A percentile compares a stretch with the other conserved stretches of the same genome.
phyloP scores from a whole-genome alignment of 2,797 vertebrate genomes.

The Typhlichthys subterraneus region DNA sequence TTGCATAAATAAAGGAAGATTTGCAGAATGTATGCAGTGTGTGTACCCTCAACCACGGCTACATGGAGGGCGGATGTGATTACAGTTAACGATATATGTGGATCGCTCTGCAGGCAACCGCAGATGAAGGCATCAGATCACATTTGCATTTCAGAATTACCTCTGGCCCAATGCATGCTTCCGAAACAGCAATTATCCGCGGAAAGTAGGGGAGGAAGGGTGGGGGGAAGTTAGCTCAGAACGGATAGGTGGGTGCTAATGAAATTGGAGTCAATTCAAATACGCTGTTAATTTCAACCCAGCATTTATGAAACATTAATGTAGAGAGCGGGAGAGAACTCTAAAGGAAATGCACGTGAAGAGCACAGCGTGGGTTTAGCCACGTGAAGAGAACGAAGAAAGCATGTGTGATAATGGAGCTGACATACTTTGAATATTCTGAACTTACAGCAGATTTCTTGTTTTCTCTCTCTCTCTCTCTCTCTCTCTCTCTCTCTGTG shows the following conservation, averaged over 20 bases:
- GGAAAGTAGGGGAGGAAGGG: slow-evolving; percentile 37
- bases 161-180: slow-evolving; percentile 27
- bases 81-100: slow-evolving; percentile 23
- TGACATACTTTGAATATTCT: slow-evolving; percentile 26
- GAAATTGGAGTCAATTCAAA: slow-evolving; percentile 75
- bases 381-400: slow-evolving; percentile 27
- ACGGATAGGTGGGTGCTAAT: slow-evolving; percentile 73
- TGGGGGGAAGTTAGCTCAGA: slow-evolving; percentile 51
- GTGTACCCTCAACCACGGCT: slow-evolving; percentile 30
- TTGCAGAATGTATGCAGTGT: slow-evolving; percentile 19
- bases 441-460: slow-evolving; percentile 25
- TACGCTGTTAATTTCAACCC: slow-evolving; percentile 76
- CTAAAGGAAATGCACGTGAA: slow-evolving; percentile 17
- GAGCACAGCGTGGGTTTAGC: slow-evolving; percentile 33
- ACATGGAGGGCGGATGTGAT: slow-evolving; percentile 20
- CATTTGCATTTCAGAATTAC: slow-evolving; percentile 57
- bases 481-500: neutral
- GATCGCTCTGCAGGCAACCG: slow-evolving; percentile 20
- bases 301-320: slow-evolving; percentile 81
- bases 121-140: slow-evolving; percentile 20
- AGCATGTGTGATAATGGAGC: slow-evolving; percentile 26
- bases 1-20: slow-evolving; percentile 44
- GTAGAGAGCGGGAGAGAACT: slow-evolving; percentile 48
- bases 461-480: neutral
- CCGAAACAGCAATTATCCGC: slow-evolving; percentile 44